A percentile compares a stretch with the other conserved stretches of the same genome.
phyloP scores from a whole-genome alignment of 2,797 vertebrate species.

The Limnodromus scolopaceus region DNA sequence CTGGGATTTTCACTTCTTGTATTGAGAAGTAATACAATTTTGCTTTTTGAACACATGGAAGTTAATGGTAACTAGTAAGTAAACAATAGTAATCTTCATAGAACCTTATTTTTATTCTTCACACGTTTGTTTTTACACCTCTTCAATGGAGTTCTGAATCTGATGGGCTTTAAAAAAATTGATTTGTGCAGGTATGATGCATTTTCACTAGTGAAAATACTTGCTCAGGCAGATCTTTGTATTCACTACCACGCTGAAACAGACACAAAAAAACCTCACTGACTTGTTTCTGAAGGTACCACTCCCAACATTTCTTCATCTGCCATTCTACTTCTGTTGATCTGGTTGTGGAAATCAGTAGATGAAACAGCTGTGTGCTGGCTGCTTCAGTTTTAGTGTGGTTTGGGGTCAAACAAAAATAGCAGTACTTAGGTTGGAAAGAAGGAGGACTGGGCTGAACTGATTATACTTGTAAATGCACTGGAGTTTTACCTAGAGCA shows the following conservation, averaged over 20 bases:
- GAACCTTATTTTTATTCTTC: background rate
- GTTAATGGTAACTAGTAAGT: background rate
- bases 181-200: background rate
- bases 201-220: background rate
- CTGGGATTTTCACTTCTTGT: background rate
- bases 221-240: background rate
- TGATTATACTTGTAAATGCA: slow-evolving; percentile 56
- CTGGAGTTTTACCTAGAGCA: slow-evolving; percentile 20
- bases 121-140: background rate
- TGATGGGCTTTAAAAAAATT: background rate
- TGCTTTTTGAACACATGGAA: background rate
- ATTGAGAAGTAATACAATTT: background rate
- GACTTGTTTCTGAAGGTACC: background rate
- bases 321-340: background rate
- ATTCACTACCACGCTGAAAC: background rate
- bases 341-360: background rate
- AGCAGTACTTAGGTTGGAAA: background rate
- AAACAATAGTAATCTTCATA: background rate
- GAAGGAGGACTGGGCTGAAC: background rate
- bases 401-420: slow-evolving; percentile 1
- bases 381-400: background rate
- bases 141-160: background rate
- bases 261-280: background rate
- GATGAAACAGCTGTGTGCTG: background rate
- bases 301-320: background rate